Evolutionary conservation across 2,113 vertebrate genomes (phyloP).

Genomic region (Thryonomys swinderianus): DNA sequence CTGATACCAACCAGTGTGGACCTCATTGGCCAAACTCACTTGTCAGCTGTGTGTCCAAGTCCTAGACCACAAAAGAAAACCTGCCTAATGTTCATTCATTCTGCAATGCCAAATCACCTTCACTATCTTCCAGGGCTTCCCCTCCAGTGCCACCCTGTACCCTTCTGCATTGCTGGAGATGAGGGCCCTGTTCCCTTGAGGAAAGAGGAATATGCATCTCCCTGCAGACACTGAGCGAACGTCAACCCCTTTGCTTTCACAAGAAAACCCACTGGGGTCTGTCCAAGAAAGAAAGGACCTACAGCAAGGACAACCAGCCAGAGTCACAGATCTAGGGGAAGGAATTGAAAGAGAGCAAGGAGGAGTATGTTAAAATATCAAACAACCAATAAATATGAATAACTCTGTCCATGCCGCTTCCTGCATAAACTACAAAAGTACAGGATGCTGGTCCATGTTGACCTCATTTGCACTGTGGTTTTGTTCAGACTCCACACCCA

Average conservation of each 20-base stretch:
- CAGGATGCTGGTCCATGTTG: neutral
- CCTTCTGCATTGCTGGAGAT: neutral
- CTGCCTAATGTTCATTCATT: neutral
- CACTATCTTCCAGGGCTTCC: neutral
- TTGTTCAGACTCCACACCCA: neutral
- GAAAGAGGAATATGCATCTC: neutral
- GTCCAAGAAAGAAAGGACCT: neutral
- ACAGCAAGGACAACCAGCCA: neutral
- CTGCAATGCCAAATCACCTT: neutral
- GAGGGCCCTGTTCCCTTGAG: neutral
- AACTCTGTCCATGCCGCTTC: too few relatives aligned
- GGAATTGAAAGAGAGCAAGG: neutral
- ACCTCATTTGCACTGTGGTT: neutral
- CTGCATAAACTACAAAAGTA: neutral
- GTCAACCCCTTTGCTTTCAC: neutral
- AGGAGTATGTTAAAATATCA: neutral
- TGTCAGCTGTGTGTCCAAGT: neutral
- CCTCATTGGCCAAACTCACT: neutral
- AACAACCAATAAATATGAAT: neutral
- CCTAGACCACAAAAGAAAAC: neutral
- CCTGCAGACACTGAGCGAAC: neutral
- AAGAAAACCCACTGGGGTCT: fast-evolving
- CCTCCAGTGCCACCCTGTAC: neutral
- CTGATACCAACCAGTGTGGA: fast-evolving
- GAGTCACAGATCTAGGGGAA: neutral